Evolutionary conservation across 1,140 invertebrate species (phyloP).

Genomic region (Cydia amplana): DNA sequence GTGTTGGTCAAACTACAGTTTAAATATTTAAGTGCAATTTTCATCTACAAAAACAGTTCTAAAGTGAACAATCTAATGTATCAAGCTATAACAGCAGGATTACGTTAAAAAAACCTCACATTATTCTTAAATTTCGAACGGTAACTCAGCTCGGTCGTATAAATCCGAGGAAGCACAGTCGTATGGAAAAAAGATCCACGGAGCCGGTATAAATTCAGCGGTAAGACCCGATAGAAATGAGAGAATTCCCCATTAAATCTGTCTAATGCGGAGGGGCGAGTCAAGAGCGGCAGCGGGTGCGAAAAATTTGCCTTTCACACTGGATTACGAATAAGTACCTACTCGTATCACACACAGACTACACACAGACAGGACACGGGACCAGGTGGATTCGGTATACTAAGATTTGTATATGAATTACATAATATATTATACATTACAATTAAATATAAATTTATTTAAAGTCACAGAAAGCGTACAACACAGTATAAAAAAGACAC

Average conservation of each 20-base stretch:
- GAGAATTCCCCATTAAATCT: slow-evolving; percentile 66
- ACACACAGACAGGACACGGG: too few species aligned
- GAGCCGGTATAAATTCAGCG: slow-evolving; percentile 55
- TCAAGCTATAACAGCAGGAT: slow-evolving; percentile 8
- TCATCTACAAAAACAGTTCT: background rate
- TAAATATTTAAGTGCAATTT: background rate
- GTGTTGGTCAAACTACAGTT: too few species aligned
- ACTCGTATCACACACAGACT: too few species aligned
- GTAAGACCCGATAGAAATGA: slow-evolving; percentile 71
- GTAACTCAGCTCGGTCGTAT: slow-evolving; percentile 38
- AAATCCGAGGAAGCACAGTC: slow-evolving; percentile 59
- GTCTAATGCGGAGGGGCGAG: slow-evolving; percentile 41
- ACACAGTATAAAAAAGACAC: too few species aligned
- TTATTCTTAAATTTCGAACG: slow-evolving; percentile 34
- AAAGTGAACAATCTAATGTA: slow-evolving; percentile 12
- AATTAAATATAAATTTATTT: too few species aligned
- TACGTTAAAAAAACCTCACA: slow-evolving; percentile 28
- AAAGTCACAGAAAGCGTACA: too few species aligned
- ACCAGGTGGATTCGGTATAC: too few species aligned
- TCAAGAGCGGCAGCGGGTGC: background rate
- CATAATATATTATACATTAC: too few species aligned
- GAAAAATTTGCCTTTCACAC: background rate
- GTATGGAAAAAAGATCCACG: slow-evolving; percentile 64
- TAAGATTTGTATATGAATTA: too few species aligned
- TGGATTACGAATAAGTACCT: too few species aligned